Conservation (phyloP, 2,888 invertebrate genomes). For the Synanthedon andrenaeformis region DNA sequence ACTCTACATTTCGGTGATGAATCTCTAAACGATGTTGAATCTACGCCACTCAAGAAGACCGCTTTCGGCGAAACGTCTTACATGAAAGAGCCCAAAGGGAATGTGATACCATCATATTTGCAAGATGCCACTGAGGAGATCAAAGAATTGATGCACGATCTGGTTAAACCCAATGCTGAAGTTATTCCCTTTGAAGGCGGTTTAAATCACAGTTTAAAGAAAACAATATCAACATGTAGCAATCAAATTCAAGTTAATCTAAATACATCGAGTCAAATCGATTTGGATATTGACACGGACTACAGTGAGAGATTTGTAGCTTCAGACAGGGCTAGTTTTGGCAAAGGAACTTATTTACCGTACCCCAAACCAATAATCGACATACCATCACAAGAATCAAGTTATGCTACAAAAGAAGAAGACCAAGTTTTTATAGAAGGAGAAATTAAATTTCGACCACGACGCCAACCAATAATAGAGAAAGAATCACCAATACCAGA, state of each 20-base stretch:
- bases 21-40: conserved; percentile 22
- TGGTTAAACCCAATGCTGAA: conserved; percentile 47
- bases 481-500: background rate
- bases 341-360: background rate
- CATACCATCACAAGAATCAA: background rate
- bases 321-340: background rate
- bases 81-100: conserved; percentile 24
- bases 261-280: conserved; percentile 46
- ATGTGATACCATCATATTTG: conserved; percentile 45
- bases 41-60: conserved; percentile 36
- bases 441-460: background rate
- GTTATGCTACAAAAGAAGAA: background rate
- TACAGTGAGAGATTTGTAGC: background rate
- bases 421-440: no score
- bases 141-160: conserved; percentile 47
- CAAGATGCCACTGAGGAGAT: conserved; percentile 39
- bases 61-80: conserved; percentile 34
- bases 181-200: conserved; percentile 22
- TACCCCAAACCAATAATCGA: background rate
- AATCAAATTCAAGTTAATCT: conserved; percentile 46
- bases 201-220: conserved; percentile 8
- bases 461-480: background rate
- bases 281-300: conserved; percentile 18
- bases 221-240: conserved; percentile 26
- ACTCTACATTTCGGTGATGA: conserved; percentile 49